phyloP scores from a whole-genome alignment of 1,140 invertebrate genomes.

The Atta cephalotes region DNA sequence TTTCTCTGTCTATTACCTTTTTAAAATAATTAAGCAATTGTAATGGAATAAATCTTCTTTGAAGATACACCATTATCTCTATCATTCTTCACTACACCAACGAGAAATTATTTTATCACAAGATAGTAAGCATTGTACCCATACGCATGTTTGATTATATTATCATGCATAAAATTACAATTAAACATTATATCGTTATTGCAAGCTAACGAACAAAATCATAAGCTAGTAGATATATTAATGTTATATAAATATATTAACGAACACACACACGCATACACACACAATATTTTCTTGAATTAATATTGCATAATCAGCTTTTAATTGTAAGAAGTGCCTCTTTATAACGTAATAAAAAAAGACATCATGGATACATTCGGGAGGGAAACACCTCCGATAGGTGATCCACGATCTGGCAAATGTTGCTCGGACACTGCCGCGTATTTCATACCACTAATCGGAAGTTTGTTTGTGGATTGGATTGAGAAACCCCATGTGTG shows the following conservation, averaged over 20 bases:
- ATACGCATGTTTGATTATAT: conserved; percentile 4
- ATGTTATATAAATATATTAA: background rate
- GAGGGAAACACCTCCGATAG: background rate
- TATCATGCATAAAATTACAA: background rate
- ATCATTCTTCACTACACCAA: conserved; percentile 35
- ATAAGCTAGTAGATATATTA: background rate
- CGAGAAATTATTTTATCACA: conserved; percentile 52
- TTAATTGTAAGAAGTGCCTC: conserved; percentile 11
- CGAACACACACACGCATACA: background rate
- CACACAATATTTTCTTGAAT: background rate
- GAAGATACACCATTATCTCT: conserved; percentile 77
- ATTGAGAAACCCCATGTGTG: conserved; percentile 81
- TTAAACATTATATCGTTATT: conserved; percentile 34
- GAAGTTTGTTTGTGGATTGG: conserved; percentile 77
- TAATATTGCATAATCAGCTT: conserved; percentile 20
- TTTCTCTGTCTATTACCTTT: conserved; percentile 75
- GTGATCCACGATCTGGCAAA: conserved; percentile 4
- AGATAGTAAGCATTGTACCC: conserved; percentile 30
- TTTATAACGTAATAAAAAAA: background rate
- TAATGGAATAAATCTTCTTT: conserved; percentile 76
- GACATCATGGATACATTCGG: background rate
- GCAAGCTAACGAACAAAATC: background rate
- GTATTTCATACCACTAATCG: conserved; percentile 49
- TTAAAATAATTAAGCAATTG: conserved; percentile 81
- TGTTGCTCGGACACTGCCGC: conserved; percentile 53